Evolutionary conservation across 2,113 vertebrate genomes (phyloP).

Genomic region (Calcarius ornatus): DNA sequence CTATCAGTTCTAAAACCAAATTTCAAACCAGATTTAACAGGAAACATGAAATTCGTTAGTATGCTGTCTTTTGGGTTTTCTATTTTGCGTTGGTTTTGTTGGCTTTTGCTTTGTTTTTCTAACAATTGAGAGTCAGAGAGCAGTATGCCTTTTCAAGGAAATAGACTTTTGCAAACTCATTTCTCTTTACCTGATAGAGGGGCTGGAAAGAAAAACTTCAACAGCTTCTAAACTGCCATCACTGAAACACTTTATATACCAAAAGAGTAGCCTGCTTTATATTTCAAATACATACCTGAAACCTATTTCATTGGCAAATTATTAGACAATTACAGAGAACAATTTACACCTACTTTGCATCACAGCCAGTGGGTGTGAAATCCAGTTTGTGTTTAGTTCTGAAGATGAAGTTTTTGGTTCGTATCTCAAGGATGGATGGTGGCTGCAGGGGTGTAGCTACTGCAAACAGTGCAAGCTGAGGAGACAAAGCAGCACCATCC

Average conservation of each 20-base stretch:
- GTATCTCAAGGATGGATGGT: slow-evolving; percentile 85
- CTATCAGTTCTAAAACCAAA: background rate
- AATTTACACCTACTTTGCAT: slow-evolving; percentile 78
- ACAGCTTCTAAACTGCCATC: background rate
- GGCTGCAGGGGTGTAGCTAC: slow-evolving; percentile 82
- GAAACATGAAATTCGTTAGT: background rate
- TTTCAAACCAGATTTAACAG: background rate
- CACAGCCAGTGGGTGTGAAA: slow-evolving; percentile 83
- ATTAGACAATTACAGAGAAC: background rate
- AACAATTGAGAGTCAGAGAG: background rate
- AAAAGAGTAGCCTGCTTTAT: background rate
- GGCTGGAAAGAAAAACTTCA: background rate
- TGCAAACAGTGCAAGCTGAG: slow-evolving; percentile 83
- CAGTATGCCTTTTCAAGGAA: background rate
- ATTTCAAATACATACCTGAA: background rate
- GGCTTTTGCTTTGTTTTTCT: background rate
- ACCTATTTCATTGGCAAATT: background rate
- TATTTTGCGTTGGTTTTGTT: background rate
- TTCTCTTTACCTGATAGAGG: background rate
- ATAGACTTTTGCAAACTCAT: background rate
- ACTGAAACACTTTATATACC: background rate
- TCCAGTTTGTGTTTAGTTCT: slow-evolving; percentile 87
- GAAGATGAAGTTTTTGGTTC: slow-evolving; percentile 86
- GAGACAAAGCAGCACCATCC: slow-evolving; percentile 74
- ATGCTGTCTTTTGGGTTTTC: background rate